Base-by-base conservation (phyloP, 2,888 invertebrate species). In the Sarcophaga carnaria region DNA sequence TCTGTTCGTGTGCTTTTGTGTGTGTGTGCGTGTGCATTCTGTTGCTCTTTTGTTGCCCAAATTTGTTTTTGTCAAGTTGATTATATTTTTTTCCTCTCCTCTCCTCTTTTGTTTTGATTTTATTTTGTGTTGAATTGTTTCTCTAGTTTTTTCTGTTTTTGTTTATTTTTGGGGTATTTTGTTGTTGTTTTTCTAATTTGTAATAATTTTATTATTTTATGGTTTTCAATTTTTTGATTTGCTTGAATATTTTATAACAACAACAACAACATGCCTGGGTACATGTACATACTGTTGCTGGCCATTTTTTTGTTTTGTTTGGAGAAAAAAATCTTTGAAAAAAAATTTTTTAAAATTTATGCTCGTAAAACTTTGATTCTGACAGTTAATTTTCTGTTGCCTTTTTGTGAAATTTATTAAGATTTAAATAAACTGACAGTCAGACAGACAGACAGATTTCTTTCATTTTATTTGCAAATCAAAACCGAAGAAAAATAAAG, bases 181-280 rank as follows among this genome's bases (percentile, higher is more conserved):
- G 10, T 64, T 54, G 37, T 37, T 74, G 77, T 60, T 71, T 77
- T 77, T 76, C 70, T 82, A 63, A 47, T 75, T 80, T 81, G 54
- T 59, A 64, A 69, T 75, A 70, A 63, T 75, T 69, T 62, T 76
- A 71, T 77, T 80, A 64, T 86, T 72, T 78, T 86, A 76, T 83
- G 74, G 83, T 77, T 86, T 86, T 83, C 74, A 83, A 80, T 86
- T 78, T 86, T 86, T 67, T 83, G 86, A 77, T 74, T 72, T 83
- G 60, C 45, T 74, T 75, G 69, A 78, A 76, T 67, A 62, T 79
- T 74, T 63, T 37, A 78, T 37, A 59, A 67, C 12, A 71, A 45
- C 11, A 71, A 45, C 11, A 14, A 45, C 54, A 54, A 17, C 12
- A 54, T 3, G 12, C 17, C 17, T 54, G 54, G 54, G 8, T 37